Percentiles rank a stretch among this genome's conserved stretches.
Conservation (phyloP, 2,113 vertebrate species). For the Pteropus alecto region DNA sequence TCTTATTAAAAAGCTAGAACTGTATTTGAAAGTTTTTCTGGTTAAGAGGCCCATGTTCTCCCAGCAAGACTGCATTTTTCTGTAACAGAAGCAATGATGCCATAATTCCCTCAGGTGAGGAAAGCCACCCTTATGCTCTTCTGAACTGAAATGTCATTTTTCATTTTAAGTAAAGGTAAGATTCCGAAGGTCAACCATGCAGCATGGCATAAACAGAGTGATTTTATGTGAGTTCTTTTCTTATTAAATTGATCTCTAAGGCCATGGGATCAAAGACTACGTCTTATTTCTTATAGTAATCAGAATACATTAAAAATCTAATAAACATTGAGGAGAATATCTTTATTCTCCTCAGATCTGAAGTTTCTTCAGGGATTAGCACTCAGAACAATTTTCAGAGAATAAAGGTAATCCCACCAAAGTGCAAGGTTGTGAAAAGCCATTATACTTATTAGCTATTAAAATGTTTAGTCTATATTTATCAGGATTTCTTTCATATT, state of each 20-base stretch:
- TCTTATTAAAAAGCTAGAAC: not conserved
- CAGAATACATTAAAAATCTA: constrained; percentile 1
- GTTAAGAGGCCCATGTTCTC: not conserved
- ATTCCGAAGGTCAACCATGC: not conserved
- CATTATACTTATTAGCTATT: not conserved
- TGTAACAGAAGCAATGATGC: not conserved
- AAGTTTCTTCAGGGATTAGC: constrained; percentile 12
- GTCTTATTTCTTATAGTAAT: constrained; percentile 1
- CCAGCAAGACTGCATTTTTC: not conserved
- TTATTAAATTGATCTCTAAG: not conserved
- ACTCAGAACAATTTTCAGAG: not conserved
- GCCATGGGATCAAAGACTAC: not conserved
- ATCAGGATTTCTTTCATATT: not conserved
- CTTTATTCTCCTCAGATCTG: not conserved
- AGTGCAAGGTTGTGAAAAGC: not conserved
- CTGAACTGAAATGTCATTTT: not conserved
- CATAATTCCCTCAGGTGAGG: not conserved
- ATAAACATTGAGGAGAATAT: not conserved
- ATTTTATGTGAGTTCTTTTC: not conserved
- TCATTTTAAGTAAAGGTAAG: not conserved
- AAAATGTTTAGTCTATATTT: not conserved
- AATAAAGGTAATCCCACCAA: constrained; percentile 6
- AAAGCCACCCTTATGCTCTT: not conserved
- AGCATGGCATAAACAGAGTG: not conserved
- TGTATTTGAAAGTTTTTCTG: not conserved